Base-by-base conservation (phyloP, 1,140 invertebrate species). In the Scaptomyza hsui region DNA sequence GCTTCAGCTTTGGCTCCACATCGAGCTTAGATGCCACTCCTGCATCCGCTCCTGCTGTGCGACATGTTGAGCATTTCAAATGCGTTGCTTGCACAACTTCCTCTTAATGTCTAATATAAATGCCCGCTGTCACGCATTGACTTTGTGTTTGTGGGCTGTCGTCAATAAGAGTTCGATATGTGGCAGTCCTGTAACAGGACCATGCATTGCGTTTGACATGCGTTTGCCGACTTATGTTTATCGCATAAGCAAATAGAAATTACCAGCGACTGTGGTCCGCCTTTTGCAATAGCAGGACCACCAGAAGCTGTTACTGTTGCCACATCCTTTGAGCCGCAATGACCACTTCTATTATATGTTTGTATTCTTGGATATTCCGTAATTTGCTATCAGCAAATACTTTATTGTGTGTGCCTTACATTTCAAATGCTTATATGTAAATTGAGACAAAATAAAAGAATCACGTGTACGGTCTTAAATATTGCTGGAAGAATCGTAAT, bases 81-180 rank as follows among this genome's bases (percentile, higher is more conserved):
- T 82, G 79, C 65, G 45, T 59, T 75, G 60, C 67, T 59, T 72
- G 63, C 63, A 55, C 7, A 42, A 47, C 39, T 69, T 69, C 69
- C 76, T 88, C 76, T 86, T 88, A 86, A 86, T 86, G 82, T 82
- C 81, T 88, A 88, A 86, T 88, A 86, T 83, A 86, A 86, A 88
- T 86, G 82, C 78, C 82, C 83, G 78, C 55, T 88, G 74, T 63
- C 74, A 67, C 60, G 69, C 63, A 81, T 85, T 71, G 73, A 72
- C 80, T 79, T 57, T 52, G 44, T 51, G 55, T 79, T 57, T 52
- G 44, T 57, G 49, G 53, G 39, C 61, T 67, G 68, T 80, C 67
- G 45, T 81, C 70, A 69, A 69, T 68, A 69, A 55, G 56, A 13
- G 29, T 61, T 53, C 64, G 24, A 62, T 62, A 44, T 56, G 37